phyloP scores from a whole-genome alignment of 2,797 vertebrate genomes.

The Pseudomugil gertrudae region DNA sequence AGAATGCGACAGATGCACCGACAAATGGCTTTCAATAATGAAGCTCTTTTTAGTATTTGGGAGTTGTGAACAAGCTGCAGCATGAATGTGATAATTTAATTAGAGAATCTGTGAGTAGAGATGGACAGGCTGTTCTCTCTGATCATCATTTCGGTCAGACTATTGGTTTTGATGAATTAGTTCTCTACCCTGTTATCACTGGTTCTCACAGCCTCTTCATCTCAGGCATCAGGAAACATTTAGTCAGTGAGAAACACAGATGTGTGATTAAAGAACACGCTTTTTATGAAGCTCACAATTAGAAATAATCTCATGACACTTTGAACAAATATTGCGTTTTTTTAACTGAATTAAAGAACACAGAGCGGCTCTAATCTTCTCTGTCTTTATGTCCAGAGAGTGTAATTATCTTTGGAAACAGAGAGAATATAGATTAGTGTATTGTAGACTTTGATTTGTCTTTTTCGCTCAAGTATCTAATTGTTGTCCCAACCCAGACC shows the following conservation, averaged over 20 bases:
- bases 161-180: conserved; percentile 14
- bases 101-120: conserved; percentile 12
- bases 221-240: conserved; percentile 14
- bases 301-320: conserved; percentile 10
- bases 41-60: background rate
- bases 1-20: conserved; percentile 1
- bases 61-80: conserved; percentile 1
- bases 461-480: background rate
- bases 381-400: conserved; percentile 10
- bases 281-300: conserved; percentile 17
- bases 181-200: background rate
- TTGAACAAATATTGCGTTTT: conserved; percentile 12
- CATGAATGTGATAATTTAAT: conserved; percentile 8
- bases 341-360: conserved; percentile 18
- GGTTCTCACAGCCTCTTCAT: conserved; percentile 8
- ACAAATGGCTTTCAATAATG: background rate
- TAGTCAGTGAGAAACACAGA: conserved; percentile 17
- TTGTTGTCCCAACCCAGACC: too few species aligned
- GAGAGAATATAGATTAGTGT: conserved; percentile 18
- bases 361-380: conserved; percentile 8
- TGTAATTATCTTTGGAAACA: conserved; percentile 22
- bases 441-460: conserved; percentile 13
- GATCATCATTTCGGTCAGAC: conserved; percentile 8
- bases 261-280: background rate
- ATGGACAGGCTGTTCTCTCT: conserved; percentile 19